phyloP scores from a whole-genome alignment of 2,113 vertebrate genomes.

The Spermophilus dauricus region DNA sequence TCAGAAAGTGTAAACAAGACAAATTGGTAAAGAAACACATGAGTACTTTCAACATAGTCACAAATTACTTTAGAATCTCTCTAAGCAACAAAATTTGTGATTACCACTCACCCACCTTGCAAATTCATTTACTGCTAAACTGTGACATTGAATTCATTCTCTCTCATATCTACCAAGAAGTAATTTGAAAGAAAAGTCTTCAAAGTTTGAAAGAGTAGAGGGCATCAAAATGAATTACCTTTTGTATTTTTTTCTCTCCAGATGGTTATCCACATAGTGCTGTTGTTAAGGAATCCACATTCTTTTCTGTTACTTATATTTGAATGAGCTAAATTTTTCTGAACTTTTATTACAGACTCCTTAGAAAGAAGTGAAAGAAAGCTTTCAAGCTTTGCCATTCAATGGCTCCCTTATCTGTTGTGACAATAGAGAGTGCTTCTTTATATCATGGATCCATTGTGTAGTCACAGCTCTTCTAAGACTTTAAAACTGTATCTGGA shows the following conservation, averaged over 20 bases:
- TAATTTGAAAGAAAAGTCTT: not conserved
- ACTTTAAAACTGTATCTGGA: not conserved
- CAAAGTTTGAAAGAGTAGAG: not conserved
- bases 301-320: not conserved
- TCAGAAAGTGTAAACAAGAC: slow-evolving; percentile 49
- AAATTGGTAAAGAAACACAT: slow-evolving; percentile 45
- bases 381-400: not conserved
- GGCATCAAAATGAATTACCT: not conserved
- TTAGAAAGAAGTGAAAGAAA: not conserved
- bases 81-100: slow-evolving; percentile 22
- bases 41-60: not conserved
- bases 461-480: not conserved
- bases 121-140: slow-evolving; percentile 50
- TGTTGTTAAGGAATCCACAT: not conserved
- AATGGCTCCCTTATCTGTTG: accelerated
- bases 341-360: not conserved
- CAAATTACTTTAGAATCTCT: slow-evolving; percentile 38
- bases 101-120: not conserved
- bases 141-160: not conserved
- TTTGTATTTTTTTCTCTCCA: not conserved
- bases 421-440: not conserved
- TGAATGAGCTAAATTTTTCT: slow-evolving; percentile 12
- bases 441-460: not conserved
- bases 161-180: not conserved
- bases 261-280: not conserved